phyloP scores from a whole-genome alignment of 2,888 invertebrate genomes.

The Pristionchus fissidentatus region DNA sequence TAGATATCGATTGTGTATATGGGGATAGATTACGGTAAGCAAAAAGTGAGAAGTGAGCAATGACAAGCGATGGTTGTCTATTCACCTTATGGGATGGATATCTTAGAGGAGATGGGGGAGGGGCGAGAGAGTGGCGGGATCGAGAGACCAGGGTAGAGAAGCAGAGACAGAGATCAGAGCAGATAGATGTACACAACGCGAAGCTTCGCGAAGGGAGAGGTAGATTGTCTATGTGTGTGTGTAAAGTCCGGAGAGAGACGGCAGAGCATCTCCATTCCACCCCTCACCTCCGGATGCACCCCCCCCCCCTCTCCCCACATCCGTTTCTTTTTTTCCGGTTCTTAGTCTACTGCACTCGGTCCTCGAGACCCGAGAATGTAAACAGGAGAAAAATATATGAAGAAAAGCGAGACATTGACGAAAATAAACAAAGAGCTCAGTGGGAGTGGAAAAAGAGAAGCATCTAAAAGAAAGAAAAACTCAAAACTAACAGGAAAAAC shows the following conservation, averaged over 20 bases:
- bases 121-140: background rate
- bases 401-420: background rate
- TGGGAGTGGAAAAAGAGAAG: background rate
- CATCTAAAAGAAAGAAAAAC: no score
- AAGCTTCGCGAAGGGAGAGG: background rate
- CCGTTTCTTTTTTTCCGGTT: slow-evolving; percentile 38
- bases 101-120: background rate
- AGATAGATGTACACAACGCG: slow-evolving; percentile 22
- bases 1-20: background rate
- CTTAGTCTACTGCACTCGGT: background rate
- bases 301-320: slow-evolving; percentile 39
- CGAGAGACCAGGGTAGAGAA: background rate
- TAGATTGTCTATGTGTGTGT: slow-evolving; percentile 16
- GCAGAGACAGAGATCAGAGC: background rate
- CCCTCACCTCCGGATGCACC: slow-evolving; percentile 47
- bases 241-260: slow-evolving; percentile 19
- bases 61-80: background rate
- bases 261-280: slow-evolving; percentile 38
- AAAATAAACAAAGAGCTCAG: background rate
- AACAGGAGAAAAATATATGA: background rate
- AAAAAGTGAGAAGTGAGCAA: background rate
- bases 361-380: background rate
- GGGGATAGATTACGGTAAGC: background rate
- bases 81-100: background rate
- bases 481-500: no score